Conservation (phyloP, 2,113 vertebrate genomes). For the Bos javanicus region DNA sequence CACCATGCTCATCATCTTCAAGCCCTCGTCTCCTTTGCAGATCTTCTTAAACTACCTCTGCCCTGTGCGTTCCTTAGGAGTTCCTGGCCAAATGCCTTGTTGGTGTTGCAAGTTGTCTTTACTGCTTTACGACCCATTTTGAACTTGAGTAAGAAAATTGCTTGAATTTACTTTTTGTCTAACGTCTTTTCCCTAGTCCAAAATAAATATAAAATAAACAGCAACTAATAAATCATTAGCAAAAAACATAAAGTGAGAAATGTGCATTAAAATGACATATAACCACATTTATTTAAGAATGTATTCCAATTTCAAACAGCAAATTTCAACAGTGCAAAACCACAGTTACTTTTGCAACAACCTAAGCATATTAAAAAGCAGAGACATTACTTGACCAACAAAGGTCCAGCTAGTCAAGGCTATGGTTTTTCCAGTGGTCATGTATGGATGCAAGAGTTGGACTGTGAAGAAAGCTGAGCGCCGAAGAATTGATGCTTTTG, state of each 20-base stretch:
- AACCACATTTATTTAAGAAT: background rate
- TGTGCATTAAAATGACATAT: background rate
- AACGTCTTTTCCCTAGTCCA: background rate
- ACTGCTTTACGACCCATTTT: background rate
- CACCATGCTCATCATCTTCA: background rate
- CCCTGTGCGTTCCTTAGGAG: background rate
- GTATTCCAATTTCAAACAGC: background rate
- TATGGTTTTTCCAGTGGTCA: too few species aligned
- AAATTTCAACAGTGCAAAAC: background rate
- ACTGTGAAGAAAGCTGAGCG: too few species aligned
- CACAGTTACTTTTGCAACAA: background rate
- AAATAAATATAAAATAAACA: background rate
- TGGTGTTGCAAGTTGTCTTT: background rate
- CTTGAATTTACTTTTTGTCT: background rate
- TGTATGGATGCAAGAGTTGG: too few species aligned
- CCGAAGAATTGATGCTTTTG: too few species aligned
- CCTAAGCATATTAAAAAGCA: background rate
- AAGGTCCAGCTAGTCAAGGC: too few species aligned
- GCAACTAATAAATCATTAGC: background rate
- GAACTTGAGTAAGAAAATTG: background rate
- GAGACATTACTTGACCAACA: too few species aligned
- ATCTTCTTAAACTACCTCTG: background rate
- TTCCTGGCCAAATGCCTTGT: background rate
- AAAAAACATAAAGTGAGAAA: background rate
- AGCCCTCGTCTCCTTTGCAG: background rate